Evolutionary conservation across 2,113 vertebrate species (phyloP).

Genomic region (Euleptes europaea): DNA sequence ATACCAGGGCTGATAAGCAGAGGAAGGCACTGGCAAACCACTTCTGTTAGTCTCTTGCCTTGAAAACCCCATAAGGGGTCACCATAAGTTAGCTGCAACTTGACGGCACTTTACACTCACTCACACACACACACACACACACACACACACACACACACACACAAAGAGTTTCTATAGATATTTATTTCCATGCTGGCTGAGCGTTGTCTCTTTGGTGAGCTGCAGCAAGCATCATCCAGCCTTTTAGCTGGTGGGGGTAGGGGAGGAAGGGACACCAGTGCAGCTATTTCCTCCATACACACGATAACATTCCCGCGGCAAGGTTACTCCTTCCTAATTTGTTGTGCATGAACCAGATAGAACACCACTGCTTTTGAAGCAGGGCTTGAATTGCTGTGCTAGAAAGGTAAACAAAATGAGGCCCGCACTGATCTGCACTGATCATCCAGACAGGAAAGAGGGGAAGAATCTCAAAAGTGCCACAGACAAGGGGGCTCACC

Average conservation of each 20-base stretch:
- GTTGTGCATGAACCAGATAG: background rate
- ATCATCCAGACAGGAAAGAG: background rate
- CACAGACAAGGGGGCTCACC: slow-evolving; percentile 72
- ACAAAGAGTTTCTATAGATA: background rate
- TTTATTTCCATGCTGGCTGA: background rate
- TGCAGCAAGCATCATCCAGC: background rate
- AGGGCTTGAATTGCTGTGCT: background rate
- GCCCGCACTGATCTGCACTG: background rate
- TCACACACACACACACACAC: no score
- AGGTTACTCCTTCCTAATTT: background rate
- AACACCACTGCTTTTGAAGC: background rate
- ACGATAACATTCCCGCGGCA: background rate
- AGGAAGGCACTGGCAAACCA: no score
- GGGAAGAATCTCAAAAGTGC: background rate
- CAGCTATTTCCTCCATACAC: background rate
- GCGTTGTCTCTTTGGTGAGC: background rate
- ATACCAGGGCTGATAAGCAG: no score
- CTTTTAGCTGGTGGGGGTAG: no score
- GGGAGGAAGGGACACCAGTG: background rate
- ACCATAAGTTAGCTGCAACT: no score
- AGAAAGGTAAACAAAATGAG: background rate
- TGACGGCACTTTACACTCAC: no score
- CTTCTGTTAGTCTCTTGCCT: no score
- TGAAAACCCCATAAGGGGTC: no score
- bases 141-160: no score